A percentile compares a stretch with the other conserved stretches of the same genome.
These are phyloP conservation scores for Saguinus imperator DNA, from an alignment of 2,113 vertebrate genomes.

Conservation along the genomic window DNA sequence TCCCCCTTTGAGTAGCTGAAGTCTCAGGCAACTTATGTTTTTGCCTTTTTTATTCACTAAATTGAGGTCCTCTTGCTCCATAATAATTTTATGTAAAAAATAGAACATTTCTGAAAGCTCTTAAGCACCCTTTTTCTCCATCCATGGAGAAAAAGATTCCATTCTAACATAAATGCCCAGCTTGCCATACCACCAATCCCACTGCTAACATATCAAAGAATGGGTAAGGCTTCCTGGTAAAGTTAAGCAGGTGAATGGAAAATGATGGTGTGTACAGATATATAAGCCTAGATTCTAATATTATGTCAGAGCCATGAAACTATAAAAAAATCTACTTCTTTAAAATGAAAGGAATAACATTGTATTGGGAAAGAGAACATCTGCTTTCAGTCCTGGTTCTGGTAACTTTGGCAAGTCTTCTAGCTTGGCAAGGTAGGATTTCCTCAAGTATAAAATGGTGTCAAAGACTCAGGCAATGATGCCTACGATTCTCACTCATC, in stretches of 20 bases:
- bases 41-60: background rate
- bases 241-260: background rate
- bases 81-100: background rate
- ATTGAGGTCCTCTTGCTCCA: background rate
- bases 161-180: background rate
- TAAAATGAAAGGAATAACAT: conserved; percentile 21
- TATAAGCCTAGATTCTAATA: background rate
- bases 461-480: background rate
- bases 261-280: background rate
- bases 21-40: background rate
- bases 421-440: background rate
- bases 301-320: background rate
- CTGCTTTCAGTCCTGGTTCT: background rate
- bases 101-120: background rate
- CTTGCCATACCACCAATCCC: background rate
- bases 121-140: background rate
- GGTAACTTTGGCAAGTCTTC: background rate
- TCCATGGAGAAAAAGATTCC: background rate
- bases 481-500: background rate
- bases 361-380: background rate
- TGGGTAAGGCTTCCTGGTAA: background rate
- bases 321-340: background rate
- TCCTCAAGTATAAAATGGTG: background rate
- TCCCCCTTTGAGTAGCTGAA: background rate
- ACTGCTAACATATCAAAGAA: background rate